Conservation (phyloP, 1,140 invertebrate species). For the Dinoponera quadriceps region DNA sequence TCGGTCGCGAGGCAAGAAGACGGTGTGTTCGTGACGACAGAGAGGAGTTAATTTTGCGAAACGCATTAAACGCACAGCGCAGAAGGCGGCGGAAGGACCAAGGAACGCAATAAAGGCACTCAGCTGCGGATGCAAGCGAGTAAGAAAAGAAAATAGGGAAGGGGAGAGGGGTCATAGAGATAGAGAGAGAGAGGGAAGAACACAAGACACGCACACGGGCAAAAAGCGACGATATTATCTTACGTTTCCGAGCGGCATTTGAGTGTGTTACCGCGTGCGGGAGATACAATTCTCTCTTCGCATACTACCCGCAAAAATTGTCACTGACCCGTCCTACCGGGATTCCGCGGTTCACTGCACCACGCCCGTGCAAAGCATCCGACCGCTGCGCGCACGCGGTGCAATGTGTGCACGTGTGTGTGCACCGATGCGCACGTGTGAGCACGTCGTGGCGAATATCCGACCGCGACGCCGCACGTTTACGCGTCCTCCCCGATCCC, state of each 20-base stretch:
- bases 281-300: conserved; percentile 13
- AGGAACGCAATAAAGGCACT: conserved; percentile 55
- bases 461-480: background rate
- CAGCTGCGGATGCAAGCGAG: conserved; percentile 20
- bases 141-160: too few relatives aligned
- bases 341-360: conserved; percentile 48
- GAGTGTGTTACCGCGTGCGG: background rate
- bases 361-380: conserved; percentile 28
- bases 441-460: conserved; percentile 19
- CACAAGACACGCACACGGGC: background rate
- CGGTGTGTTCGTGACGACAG: conserved; percentile 12
- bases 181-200: background rate
- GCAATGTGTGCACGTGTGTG: background rate
- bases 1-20: background rate
- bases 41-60: conserved; percentile 52
- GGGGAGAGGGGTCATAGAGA: background rate
- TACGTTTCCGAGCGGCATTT: conserved; percentile 11
- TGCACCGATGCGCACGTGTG: conserved; percentile 3
- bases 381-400: background rate
- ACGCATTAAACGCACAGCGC: conserved; percentile 37
- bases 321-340: conserved; percentile 55
- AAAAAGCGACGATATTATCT: conserved; percentile 57
- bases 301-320: conserved; percentile 53
- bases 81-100: conserved; percentile 36
- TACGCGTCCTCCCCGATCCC: background rate